These are phyloP conservation scores for Chrysolina americana DNA, from an alignment of 2,888 invertebrate species.

Conservation along the genomic window DNA sequence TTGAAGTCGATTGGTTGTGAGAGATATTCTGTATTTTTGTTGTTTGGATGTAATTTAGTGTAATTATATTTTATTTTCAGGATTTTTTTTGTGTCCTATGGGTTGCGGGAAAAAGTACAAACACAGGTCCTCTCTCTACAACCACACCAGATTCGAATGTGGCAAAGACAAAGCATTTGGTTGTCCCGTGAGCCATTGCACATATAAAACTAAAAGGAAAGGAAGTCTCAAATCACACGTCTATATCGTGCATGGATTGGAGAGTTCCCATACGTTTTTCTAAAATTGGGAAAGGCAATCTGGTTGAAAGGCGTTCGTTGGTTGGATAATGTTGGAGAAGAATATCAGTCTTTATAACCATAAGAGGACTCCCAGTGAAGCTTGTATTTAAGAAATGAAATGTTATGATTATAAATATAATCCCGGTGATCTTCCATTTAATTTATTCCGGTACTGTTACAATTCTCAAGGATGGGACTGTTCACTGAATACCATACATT, in stretches of 20 bases:
- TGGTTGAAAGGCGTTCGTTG: too few species aligned
- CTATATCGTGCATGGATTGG: slow-evolving; percentile 34
- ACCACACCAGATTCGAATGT: slow-evolving; percentile 53
- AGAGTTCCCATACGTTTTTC: background rate
- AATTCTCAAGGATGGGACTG: too few species aligned
- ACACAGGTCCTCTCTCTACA: slow-evolving; percentile 52
- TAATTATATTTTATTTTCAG: slow-evolving; percentile 3
- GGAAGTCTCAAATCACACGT: slow-evolving; percentile 49
- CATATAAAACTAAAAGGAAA: slow-evolving; percentile 50
- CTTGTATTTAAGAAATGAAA: too few species aligned
- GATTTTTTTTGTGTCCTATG: slow-evolving; percentile 16
- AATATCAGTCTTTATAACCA: too few species aligned
- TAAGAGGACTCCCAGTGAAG: too few species aligned
- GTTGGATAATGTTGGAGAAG: too few species aligned
- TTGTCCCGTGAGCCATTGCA: slow-evolving; percentile 44
- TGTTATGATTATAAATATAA: too few species aligned
- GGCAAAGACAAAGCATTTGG: slow-evolving; percentile 50
- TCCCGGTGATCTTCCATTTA: too few species aligned
- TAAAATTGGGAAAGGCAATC: background rate
- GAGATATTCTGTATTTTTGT: too few species aligned
- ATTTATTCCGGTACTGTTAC: too few species aligned
- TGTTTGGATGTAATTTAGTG: background rate
- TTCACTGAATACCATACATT: too few species aligned
- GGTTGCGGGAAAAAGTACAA: slow-evolving; percentile 51
- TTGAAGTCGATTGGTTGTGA: background rate